These are phyloP conservation scores for Elymnias hypermnestra DNA, from an alignment of 1,140 invertebrate genomes.

Conservation along the genomic window DNA sequence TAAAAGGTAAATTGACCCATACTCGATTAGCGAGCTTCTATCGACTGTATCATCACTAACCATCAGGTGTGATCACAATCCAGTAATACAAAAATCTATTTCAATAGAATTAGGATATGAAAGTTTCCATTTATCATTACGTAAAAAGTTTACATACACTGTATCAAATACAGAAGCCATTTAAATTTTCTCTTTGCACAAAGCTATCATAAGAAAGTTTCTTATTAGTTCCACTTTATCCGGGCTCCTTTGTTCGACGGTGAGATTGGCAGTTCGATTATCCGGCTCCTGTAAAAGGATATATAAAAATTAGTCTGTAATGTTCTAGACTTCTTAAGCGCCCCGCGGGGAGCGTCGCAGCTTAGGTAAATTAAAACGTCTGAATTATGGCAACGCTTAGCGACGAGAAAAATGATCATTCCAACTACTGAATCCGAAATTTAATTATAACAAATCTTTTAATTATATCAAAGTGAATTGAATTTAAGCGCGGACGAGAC, in stretches of 20 bases:
- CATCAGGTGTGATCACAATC: too few relatives aligned
- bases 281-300: slow-evolving; percentile 57
- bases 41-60: too few relatives aligned
- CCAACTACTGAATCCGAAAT: slow-evolving; percentile 38
- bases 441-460: slow-evolving; percentile 27
- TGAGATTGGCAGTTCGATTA: slow-evolving; percentile 72
- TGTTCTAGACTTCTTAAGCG: slow-evolving; percentile 66
- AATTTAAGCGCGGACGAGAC: too few relatives aligned
- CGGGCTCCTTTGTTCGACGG: slow-evolving; percentile 47
- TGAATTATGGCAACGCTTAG: slow-evolving; percentile 48
- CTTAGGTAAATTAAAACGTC: slow-evolving; percentile 56
- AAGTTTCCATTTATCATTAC: too few relatives aligned
- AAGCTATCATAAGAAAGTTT: slow-evolving; percentile 34
- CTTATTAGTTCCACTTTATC: slow-evolving; percentile 45
- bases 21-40: too few relatives aligned
- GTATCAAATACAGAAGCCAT: slow-evolving; percentile 1
- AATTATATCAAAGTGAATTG: background rate
- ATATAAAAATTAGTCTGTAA: slow-evolving; percentile 67
- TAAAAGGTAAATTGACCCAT: too few relatives aligned
- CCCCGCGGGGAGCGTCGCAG: slow-evolving; percentile 47
- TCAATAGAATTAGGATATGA: too few relatives aligned
- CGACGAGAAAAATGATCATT: slow-evolving; percentile 53
- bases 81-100: too few relatives aligned
- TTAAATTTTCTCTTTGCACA: slow-evolving; percentile 9
- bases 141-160: background rate